Base-by-base conservation (phyloP, 2,797 vertebrate species). In the Paramormyrops hopkinsi region DNA sequence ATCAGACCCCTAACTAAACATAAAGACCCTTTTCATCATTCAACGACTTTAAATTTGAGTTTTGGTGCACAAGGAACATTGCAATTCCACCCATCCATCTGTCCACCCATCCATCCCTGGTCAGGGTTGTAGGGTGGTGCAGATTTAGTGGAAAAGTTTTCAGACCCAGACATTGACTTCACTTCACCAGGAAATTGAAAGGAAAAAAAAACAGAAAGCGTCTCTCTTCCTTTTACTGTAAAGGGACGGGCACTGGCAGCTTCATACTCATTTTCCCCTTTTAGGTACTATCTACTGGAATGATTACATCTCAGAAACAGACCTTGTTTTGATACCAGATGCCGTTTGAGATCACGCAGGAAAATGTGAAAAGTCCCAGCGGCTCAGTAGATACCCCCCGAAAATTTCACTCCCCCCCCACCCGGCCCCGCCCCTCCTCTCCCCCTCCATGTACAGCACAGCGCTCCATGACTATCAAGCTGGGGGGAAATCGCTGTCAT, bases 401-500 rank as follows among this genome's bases (percentile, higher is more conserved):
- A 48, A 22, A 22, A 48, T 25, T 25, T 48, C n/a, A 84, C n/a
- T 11, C 29, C 37, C 14, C 19, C 69, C 65, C 22, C 37, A 82
- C 33, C 22, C 76, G 41, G 41, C 12, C 14, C 37, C 9, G 3
- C 69, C 25, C 2, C 12, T 2, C 50, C 51, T 14, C 73, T 5
- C 19, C 17, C 2, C 46, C n/a, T 11, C 9, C 8, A 29, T 48
- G 48, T 50, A 90, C 76, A 86, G 88, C 91, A 91, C 88, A 86
- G 90, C 83, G 51, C 90, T 92, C 90, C 19, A 65, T 90, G 91
- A 86, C 91, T 92, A 93, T 94, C 92, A 92, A 93, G 92, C 94
- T 59, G 91, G 91, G 91, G 92, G 93, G 92, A 95, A 95, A 94
- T 94, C 92, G 2, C 89, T 33, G 88, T 92, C 90, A 94, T 95